Evolutionary conservation across 2,113 vertebrate species (phyloP).

Genomic region (Megalops atlanticus): DNA sequence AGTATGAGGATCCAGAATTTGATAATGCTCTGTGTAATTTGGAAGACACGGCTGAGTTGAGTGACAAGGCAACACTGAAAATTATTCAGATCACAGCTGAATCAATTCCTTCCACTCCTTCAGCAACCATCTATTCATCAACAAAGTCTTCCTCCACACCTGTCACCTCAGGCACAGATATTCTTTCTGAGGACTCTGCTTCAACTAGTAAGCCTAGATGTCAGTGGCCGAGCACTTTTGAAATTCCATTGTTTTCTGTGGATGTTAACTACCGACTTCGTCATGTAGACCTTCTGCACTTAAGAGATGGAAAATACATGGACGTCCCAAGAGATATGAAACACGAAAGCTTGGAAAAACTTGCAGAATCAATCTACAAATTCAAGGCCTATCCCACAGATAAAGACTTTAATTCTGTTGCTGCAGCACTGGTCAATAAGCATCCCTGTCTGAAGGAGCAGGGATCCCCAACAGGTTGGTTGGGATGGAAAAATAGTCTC

Average conservation of each 20-base stretch:
- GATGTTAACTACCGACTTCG: not conserved
- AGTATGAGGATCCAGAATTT: slow-evolving; percentile 16
- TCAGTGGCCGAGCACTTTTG: slow-evolving; percentile 9
- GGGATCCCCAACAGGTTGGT: slow-evolving; percentile 12
- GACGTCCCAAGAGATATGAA: slow-evolving; percentile 15
- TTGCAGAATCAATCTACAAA: slow-evolving; percentile 19
- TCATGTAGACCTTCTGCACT: not conserved
- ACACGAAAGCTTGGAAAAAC: slow-evolving; percentile 3
- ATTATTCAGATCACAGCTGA: not conserved
- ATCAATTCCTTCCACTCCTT: not conserved
- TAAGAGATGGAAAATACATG: not conserved
- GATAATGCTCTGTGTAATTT: not conserved
- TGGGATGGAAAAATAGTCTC: slow-evolving; percentile 16
- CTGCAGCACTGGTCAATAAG: slow-evolving; percentile 1
- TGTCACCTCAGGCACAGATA: not conserved
- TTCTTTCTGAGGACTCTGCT: not conserved
- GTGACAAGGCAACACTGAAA: not conserved
- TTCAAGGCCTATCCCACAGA: slow-evolving; percentile 21
- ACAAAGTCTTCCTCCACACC: not conserved
- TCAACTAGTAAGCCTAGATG: too few species aligned
- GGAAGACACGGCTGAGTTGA: not conserved
- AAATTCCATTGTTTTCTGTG: slow-evolving; percentile 4
- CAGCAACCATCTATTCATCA: too few species aligned
- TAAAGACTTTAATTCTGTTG: not conserved
- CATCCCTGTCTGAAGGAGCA: slow-evolving; percentile 12